Conservation (phyloP, 2,797 vertebrate species). For the Cuculus canorus region DNA sequence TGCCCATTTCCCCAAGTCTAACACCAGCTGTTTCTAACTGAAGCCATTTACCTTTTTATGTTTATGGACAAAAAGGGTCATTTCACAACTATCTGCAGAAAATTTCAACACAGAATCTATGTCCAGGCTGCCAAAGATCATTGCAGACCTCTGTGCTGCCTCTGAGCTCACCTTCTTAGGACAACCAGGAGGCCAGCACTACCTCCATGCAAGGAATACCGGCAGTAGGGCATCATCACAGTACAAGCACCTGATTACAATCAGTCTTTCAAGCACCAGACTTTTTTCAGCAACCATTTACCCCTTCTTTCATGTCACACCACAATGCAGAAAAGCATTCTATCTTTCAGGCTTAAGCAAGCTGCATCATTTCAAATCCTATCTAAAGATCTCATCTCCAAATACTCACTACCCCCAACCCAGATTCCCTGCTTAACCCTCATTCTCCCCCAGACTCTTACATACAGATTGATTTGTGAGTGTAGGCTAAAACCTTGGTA, state of each 20-base stretch:
- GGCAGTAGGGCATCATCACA: neutral
- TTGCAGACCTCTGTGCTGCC: neutral
- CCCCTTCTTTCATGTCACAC: neutral
- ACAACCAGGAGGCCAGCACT: neutral
- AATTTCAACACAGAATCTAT: neutral
- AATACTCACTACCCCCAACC: neutral
- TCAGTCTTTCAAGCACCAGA: neutral
- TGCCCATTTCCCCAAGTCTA: neutral
- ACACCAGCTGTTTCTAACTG: neutral
- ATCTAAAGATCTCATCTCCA: neutral
- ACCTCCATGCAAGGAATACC: neutral
- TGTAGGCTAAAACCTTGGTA: neutral
- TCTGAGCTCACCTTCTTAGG: neutral
- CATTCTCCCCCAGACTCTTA: neutral
- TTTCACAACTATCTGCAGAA: neutral
- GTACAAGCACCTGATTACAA: neutral
- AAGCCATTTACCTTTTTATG: neutral
- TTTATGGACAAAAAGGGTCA: neutral
- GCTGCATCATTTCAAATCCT: neutral
- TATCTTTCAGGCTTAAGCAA: neutral
- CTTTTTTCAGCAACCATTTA: neutral
- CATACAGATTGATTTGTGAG: neutral
- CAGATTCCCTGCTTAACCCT: neutral
- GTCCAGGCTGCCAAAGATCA: neutral
- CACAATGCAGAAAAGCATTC: neutral